These are phyloP conservation scores for Cherax destructor DNA, from an alignment of 1,140 invertebrate species.

Conservation along the genomic window DNA sequence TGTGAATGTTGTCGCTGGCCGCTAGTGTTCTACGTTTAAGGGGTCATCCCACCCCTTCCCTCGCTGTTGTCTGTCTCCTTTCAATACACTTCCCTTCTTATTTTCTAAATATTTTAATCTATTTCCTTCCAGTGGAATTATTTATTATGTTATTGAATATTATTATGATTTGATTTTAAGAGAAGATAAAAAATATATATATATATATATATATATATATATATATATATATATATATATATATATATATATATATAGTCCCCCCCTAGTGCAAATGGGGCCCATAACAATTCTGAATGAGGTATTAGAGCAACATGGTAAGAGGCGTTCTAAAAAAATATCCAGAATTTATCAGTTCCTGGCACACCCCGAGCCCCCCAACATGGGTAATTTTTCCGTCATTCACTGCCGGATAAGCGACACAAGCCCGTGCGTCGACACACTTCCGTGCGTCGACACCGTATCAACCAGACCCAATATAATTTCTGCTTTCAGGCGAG, in stretches of 20 bases:
- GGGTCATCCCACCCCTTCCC: background rate
- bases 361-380: too few species aligned
- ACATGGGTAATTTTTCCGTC: too few species aligned
- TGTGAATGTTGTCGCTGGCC: background rate
- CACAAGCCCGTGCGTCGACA: too few species aligned
- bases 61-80: background rate
- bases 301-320: background rate
- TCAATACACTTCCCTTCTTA: constrained; percentile 15
- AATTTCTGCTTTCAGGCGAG: too few species aligned
- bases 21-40: background rate
- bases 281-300: background rate
- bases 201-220: background rate
- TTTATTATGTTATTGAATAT: background rate
- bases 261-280: too few species aligned
- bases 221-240: too few species aligned
- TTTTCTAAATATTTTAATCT: constrained; percentile 16
- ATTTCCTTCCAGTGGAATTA: background rate
- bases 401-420: too few species aligned
- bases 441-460: too few species aligned
- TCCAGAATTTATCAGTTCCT: too few species aligned
- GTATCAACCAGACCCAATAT: too few species aligned
- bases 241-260: too few species aligned
- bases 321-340: background rate
- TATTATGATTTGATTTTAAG: background rate
- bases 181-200: background rate